Evolutionary conservation across 2,888 invertebrate species (phyloP), one percentile per base, ranked within the genome.

Genomic region (Pollenia griseotomentosa): DNA sequence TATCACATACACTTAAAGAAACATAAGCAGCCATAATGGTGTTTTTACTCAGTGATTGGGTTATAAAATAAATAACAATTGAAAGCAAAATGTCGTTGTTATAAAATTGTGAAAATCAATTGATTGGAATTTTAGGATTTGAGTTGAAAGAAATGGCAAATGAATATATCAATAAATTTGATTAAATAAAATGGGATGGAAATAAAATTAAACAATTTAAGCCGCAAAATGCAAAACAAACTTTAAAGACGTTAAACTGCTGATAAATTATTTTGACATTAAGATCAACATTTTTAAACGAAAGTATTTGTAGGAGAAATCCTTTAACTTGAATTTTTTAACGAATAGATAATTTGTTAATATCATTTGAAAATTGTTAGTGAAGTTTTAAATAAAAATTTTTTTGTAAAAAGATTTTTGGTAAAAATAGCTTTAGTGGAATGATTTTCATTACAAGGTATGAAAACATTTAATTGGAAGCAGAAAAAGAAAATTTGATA

Each of bases 51-150:
- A 55, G 19, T 8, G n/a, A 53, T 55, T 71, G 42, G 33, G 16
- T 19, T 53, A 71, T 53, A 70, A 70, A 70, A 68, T n/a, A 40
- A 42, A 65, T 46, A 65, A 65, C 44, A 65, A 19, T 44, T 65
- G 65, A 5, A 5, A 4, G 16, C 42, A 42, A 9, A 61, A 0
- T n/a, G 6, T 33, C 6, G 33, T 33, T 16, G n/a, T n/a, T 42
- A 42, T 4, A 10, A 63, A 42, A 63, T n/a, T 10, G n/a, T n/a
- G 8, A 63, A 42, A 63, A 42, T n/a, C 42, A 61, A 61, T 14
- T 40, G n/a, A 9, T 42, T 42, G 9, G 9, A 10, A 10, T 63
- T 42, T 63, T 16, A 42, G 40, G 42, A 63, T 59, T 59, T 14
- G 14, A 33, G 14, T 6, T 9, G 1, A 53, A 53, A n/a, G 16